Evolutionary conservation across 2,113 vertebrate species (phyloP), one percentile per base, ranked within the genome.

Genomic region (Odocoileus hemionus): DNA sequence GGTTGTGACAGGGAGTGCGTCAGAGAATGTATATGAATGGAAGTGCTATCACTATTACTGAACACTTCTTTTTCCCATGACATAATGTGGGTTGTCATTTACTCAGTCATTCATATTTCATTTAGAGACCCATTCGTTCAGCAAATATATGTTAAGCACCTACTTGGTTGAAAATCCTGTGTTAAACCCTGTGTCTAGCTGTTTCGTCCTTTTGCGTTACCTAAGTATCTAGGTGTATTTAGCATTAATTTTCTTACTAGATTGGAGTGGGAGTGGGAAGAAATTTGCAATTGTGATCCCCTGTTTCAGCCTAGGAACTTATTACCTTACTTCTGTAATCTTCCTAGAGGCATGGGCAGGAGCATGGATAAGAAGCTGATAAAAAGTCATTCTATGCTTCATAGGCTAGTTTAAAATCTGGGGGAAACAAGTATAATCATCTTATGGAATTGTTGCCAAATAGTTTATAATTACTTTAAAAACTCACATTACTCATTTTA

Each of bases 401-500:
- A 6, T 5, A 39, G 12, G 25, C n/a, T 95, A 64, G 19, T 58
- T 82, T 76, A 80, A 64, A 39, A 92, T 91, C 78, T 57, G 16
- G 50, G 60, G 54, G 84, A 78, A 79, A 80, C 36, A 39, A 52
- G 21, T 61, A 86, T 94, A 70, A 91, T 92, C 86, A 55, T 79
- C 85, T 78, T 92, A 79, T 16, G 61, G 70, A 74, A 86, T 89
- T 91, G 82, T 80, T 96, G 45, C 39, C 80, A 85, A 33, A 82
- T 57, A 93, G 16, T 91, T 78, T 90, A 86, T 67, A 89, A 45
- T 87, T 85, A 83, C 50, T 87, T 97, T 74, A 26, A 90, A 94
- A 91, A 87, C 64, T 47, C 8, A 2, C 28, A 33, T 45, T 97
- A 52, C 33, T 92, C 30, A 87, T 87, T 97, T 76, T 90, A 52